Evolutionary conservation across 2,113 vertebrate species (phyloP), one percentile per base, ranked within the genome.

Genomic region (Steatornis caripensis): DNA sequence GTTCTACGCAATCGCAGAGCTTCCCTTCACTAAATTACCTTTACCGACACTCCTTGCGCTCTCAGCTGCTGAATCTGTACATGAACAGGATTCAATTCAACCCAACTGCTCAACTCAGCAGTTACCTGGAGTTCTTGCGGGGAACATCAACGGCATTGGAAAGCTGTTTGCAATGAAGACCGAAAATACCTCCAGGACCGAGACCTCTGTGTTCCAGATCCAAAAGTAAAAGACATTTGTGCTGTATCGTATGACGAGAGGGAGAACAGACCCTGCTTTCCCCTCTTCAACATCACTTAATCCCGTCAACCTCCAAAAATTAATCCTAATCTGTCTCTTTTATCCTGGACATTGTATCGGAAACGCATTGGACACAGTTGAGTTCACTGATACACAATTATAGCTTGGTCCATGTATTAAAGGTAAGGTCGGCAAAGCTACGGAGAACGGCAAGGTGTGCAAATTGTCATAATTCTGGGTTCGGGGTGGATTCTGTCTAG

Each of bases 351-450:
- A 7, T 11, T 29, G 41, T 30, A 26, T 72, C 4, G 5, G 18
- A 58, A 62, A 7, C 10, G 18, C 6, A 34, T 4, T 27, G 32
- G 30, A 45, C 34, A 62, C 9, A 0, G 0, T 23, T 34, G 57
- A 83, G 11, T 53, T 84, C 21, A 54, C 23, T 12, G 7, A 55
- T 30, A 48, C 1, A 1, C 4, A 82, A 65, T 17, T 54, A 29
- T 8, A 26, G 17, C 22, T 90, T 39, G 21, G 8, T 23, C 15
- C 18, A 11, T 24, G 10, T 9, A n/a, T 62, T 43, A 32, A 84
- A 90, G 70, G 6, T 0, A 58, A 84, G 19, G 60, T 18, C 60
- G 13, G 20, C 21, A 86, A 92, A 87, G 32, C 48, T 53, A 53
- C 48, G 71, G 15, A 75, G 64, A 10, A 54, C 7, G 23, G 23